Percentiles rank a stretch among this genome's conserved stretches.
Evolutionary conservation across 2,888 invertebrate species (phyloP).

Genomic region (Euzetes globulus): DNA sequence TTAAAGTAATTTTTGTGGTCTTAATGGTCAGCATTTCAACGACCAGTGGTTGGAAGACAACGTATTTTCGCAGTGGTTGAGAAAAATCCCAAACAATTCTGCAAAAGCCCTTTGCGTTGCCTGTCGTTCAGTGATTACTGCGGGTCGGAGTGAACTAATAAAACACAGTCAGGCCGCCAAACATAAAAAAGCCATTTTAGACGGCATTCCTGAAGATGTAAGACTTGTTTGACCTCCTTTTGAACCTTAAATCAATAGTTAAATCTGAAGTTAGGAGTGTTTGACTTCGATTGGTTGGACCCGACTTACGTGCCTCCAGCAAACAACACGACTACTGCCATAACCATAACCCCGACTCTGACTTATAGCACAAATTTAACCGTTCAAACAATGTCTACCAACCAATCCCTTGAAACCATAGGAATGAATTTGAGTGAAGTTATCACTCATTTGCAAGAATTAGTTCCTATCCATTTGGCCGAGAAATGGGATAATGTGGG

Average conservation of each 20-base stretch:
- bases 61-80: slow-evolving; percentile 29
- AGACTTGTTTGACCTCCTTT: neutral
- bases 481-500: slow-evolving; percentile 95
- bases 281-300: slow-evolving; percentile 32
- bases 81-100: slow-evolving; percentile 27
- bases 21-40: slow-evolving; percentile 27
- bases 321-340: neutral
- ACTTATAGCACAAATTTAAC: neutral
- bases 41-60: slow-evolving; percentile 32
- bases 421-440: slow-evolving; percentile 28
- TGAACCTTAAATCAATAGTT: neutral
- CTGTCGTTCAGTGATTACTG: slow-evolving; percentile 31
- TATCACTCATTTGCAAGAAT: slow-evolving; percentile 27
- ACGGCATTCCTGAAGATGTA: slow-evolving; percentile 30
- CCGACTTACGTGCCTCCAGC: slow-evolving; percentile 16
- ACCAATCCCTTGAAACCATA: neutral
- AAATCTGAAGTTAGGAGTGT: neutral
- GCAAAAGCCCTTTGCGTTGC: slow-evolving; percentile 34
- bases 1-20: neutral
- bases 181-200: slow-evolving; percentile 32
- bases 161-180: slow-evolving; percentile 36
- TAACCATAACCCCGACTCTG: slow-evolving; percentile 2
- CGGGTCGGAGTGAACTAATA: slow-evolving; percentile 34
- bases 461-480: slow-evolving; percentile 64
- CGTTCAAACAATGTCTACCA: neutral